Base-by-base conservation (phyloP, 2,797 vertebrate species). In the Argyrosomus regius region DNA sequence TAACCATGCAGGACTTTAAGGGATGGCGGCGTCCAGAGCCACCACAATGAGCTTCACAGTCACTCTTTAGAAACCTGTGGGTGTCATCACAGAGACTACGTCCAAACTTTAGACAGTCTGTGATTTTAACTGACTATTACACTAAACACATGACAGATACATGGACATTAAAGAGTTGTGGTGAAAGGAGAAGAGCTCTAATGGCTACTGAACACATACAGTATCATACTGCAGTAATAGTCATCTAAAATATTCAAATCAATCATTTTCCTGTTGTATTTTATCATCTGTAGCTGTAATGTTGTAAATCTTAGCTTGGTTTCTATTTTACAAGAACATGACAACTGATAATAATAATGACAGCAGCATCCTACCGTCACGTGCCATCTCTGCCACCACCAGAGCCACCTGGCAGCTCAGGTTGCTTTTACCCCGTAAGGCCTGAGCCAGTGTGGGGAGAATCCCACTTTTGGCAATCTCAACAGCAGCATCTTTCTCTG, bases 341-440 rank as follows among this genome's bases (percentile, higher is more conserved):
- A 45, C 18, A 45, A 10, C 2, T 28, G 0, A 4, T 10, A 20
- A 26, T 2, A 26, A 9, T 14, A 31, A 3, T 39, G 35, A 39
- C 1, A 54, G 4, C 57, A 62, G 28, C 41, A 14, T 57, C 90
- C 4, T 90, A 97, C 97, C 96, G 74, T 97, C 96, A 84, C 96
- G 95, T 65, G 96, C 95, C 91, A 97, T 94, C 89, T 98, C 96
- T 60, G 96, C 96, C 59, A 97, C 94, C 81, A 97, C 86, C 54
- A 97, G 93, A 20, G 96, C 94, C 80, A 96, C 95, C 89, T 96
- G 95, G 66, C 94, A 89, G 69, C 93, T 95, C 28, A 96, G 94
- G 3, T 16, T 84, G 85, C 94, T 91, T 5, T 92, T 95, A 50
- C 83, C 89, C 83, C 89, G 90, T 60, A 97, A 89, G 66, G 95